These are phyloP conservation scores for Trilocha varians DNA, from an alignment of 2,888 invertebrate genomes.

Conservation along the genomic window DNA sequence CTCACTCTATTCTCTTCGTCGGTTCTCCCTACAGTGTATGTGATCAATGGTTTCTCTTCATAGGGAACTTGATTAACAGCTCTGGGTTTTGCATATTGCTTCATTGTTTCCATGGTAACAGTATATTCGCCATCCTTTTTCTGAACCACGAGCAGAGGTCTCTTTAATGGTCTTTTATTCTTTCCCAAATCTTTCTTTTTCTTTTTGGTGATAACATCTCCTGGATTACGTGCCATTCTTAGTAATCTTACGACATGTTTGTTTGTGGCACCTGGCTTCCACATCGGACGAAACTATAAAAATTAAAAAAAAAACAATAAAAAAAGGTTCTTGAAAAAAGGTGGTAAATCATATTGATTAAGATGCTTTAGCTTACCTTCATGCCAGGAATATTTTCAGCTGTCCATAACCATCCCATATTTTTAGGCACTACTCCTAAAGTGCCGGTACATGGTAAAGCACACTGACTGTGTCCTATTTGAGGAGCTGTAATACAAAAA, in stretches of 20 bases:
- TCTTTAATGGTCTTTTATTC: slow-evolving; percentile 42
- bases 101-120: slow-evolving; percentile 65
- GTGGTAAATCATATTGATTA: slow-evolving; percentile 1
- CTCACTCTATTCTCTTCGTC: slow-evolving; percentile 55
- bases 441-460: slow-evolving; percentile 44
- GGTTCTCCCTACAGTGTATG: slow-evolving; percentile 57
- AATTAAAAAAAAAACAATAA: slow-evolving; percentile 27
- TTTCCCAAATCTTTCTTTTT: slow-evolving; percentile 37
- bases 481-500: slow-evolving; percentile 40
- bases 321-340: slow-evolving; percentile 14
- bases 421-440: slow-evolving; percentile 45
- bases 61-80: slow-evolving; percentile 52
- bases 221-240: slow-evolving; percentile 51
- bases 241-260: slow-evolving; percentile 52
- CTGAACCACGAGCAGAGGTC: slow-evolving; percentile 50
- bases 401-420: slow-evolving; percentile 69
- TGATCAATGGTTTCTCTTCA: slow-evolving; percentile 53
- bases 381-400: slow-evolving; percentile 53
- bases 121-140: slow-evolving; percentile 59
- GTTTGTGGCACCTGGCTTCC: slow-evolving; percentile 60
- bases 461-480: slow-evolving; percentile 58
- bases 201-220: slow-evolving; percentile 40
- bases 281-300: slow-evolving; percentile 55
- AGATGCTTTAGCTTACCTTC: slow-evolving; percentile 33
- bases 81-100: slow-evolving; percentile 40